Base-by-base conservation (phyloP, 2,888 invertebrate species). In the Rotaria socialis region DNA sequence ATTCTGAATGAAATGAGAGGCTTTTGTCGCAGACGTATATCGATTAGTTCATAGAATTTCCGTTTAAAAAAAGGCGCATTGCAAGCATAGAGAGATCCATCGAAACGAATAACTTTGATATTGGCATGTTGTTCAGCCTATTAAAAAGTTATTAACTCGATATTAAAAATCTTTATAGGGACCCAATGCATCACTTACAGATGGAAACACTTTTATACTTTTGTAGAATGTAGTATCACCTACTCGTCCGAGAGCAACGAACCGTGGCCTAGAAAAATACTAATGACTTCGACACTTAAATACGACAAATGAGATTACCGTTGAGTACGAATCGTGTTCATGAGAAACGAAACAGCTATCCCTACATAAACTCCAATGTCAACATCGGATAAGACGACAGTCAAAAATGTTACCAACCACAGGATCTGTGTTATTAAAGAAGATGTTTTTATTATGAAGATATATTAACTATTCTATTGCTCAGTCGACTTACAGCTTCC, bases 401-500 rank as follows among this genome's bases (percentile, higher is more conserved):
- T 87, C 35, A 89, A 50, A 84, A 89, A 89, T 10, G 90, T 90
- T 84, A 88, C 87, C 35, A 90, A 87, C 90, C 90, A 91, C 85
- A 90, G 89, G 67, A 93, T 89, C 0, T 41, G 43, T 41, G 16
- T n/a, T 50, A 41, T 52, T 4, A 8, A 7, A 19, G n/a, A 19
- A 24, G 47, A 22, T 56, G 6, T 5, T 22, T 4, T 52, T 52
- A 14, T 47, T 7, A 47, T 47, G 47, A 47, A 11, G 50, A 50
- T 50, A n/a, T n/a, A 7, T 5, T 11, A n/a, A n/a, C n/a, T n/a
- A 27, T 35, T 4, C 16, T 16, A 52, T 16, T 52, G 52, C 52
- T 52, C 14, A 52, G 3, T 52, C 14, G 2, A 52, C 52, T 85
- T 86, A 86, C 67, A 16, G 94, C 95, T 90, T 96, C 96, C 89